phyloP scores from a whole-genome alignment of 2,113 vertebrate genomes.

The Gambusia affinis region DNA sequence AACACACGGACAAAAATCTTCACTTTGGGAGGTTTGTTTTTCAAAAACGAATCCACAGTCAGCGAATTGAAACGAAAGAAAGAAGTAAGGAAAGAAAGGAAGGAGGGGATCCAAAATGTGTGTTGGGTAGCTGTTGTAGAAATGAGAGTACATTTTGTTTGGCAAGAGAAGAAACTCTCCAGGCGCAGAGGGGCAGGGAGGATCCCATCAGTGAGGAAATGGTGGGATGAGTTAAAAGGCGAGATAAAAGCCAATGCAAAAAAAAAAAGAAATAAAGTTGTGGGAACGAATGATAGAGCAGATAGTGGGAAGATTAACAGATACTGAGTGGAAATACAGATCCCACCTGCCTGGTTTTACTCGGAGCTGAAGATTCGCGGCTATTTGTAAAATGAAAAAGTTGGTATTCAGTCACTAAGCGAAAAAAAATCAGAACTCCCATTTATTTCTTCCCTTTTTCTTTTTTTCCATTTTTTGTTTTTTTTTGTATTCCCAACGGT shows the following conservation, averaged over 20 bases:
- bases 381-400: background rate
- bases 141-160: constrained; percentile 1
- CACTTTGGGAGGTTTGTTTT: no score
- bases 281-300: constrained; percentile 43
- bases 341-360: constrained; percentile 88
- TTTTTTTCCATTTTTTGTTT: background rate
- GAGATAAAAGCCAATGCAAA: constrained; percentile 54
- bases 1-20: no score
- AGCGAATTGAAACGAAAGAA: background rate
- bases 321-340: constrained; percentile 83
- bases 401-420: background rate
- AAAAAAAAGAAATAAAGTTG: constrained; percentile 5
- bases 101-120: background rate
- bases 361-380: constrained; percentile 81
- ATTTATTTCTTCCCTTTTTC: background rate
- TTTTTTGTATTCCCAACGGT: constrained; percentile 5
- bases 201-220: constrained; percentile 36
- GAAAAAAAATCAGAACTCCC: background rate
- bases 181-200: constrained; percentile 36
- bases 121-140: constrained; percentile 22
- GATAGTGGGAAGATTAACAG: constrained; percentile 75
- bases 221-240: constrained; percentile 39
- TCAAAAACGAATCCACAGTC: background rate
- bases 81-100: background rate
- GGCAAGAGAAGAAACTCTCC: constrained; percentile 36